These are phyloP conservation scores for Malurus melanocephalus DNA, from an alignment of 2,113 vertebrate species.

Conservation along the genomic window DNA sequence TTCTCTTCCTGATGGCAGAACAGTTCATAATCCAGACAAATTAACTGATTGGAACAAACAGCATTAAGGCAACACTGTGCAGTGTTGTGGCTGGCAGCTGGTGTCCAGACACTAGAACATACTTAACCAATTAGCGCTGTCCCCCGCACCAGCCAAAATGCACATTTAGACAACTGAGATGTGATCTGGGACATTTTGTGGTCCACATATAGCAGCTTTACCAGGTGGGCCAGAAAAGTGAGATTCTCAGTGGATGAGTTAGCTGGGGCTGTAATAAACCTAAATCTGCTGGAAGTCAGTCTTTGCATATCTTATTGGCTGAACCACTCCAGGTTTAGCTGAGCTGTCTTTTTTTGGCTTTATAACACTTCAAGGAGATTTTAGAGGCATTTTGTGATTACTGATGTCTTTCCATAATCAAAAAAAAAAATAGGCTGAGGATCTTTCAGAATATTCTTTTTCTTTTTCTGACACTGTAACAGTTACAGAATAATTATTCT, in stretches of 20 bases:
- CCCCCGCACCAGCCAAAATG: neutral
- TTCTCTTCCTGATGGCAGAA: slow-evolving; percentile 20
- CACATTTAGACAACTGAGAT: slow-evolving; percentile 41
- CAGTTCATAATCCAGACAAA: slow-evolving; percentile 48
- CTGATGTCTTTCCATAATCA: neutral
- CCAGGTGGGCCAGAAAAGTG: slow-evolving; percentile 48
- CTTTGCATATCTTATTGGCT: slow-evolving; percentile 33
- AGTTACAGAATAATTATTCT: neutral
- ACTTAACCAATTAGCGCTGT: slow-evolving; percentile 46
- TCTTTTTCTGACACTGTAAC: neutral
- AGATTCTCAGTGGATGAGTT: slow-evolving; percentile 30
- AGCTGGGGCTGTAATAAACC: slow-evolving; percentile 16
- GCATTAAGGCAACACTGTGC: slow-evolving; percentile 5
- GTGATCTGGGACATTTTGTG: slow-evolving; percentile 15
- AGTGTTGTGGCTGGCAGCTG: slow-evolving; percentile 45
- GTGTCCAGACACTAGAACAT: slow-evolving; percentile 52
- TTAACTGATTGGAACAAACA: slow-evolving; percentile 36
- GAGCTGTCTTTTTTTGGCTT: slow-evolving; percentile 3
- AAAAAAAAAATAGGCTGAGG: neutral
- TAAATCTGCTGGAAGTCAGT: neutral
- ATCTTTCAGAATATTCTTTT: neutral
- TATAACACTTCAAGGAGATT: slow-evolving; percentile 37
- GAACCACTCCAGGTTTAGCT: slow-evolving; percentile 13
- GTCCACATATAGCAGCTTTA: slow-evolving; percentile 16
- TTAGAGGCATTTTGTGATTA: slow-evolving; percentile 26